These are phyloP conservation scores for Lypha dubia DNA, from an alignment of 2,888 invertebrate species.

Conservation along the genomic window DNA sequence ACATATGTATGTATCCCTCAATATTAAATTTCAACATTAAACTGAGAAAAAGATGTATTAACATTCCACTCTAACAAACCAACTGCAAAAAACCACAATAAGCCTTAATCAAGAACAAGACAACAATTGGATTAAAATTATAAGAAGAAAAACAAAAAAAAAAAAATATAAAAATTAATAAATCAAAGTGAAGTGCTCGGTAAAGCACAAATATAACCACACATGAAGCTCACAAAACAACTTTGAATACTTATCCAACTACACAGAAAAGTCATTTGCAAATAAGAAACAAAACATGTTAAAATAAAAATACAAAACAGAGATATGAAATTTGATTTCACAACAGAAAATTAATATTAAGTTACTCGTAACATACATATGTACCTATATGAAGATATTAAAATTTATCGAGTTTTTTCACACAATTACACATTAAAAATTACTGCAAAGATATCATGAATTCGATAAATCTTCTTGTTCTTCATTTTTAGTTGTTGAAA, in stretches of 20 bases:
- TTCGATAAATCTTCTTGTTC: no score
- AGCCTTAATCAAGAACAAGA: not conserved
- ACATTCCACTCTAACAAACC: not conserved
- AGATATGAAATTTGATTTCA: no score
- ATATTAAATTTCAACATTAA: constrained; percentile 4
- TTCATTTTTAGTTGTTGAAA: no score
- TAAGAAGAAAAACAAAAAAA: not conserved
- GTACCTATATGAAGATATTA: no score
- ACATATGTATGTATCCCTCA: not conserved
- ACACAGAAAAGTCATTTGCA: constrained; percentile 7
- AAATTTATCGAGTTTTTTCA: no score
- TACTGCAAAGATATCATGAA: no score
- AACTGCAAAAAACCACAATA: not conserved
- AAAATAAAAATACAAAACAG: no score
- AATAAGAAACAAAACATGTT: not conserved
- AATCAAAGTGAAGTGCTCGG: constrained; percentile 36
- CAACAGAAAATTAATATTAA: no score
- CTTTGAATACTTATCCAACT: not conserved
- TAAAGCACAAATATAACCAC: not conserved
- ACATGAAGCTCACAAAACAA: not conserved
- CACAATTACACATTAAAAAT: no score
- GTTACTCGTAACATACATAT: no score
- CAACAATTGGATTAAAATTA: not conserved
- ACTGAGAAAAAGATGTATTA: not conserved
- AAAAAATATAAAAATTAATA: no score